Evolutionary conservation across 1,140 invertebrate species (phyloP).

Genomic region (Daktulosphaira vitifoliae): DNA sequence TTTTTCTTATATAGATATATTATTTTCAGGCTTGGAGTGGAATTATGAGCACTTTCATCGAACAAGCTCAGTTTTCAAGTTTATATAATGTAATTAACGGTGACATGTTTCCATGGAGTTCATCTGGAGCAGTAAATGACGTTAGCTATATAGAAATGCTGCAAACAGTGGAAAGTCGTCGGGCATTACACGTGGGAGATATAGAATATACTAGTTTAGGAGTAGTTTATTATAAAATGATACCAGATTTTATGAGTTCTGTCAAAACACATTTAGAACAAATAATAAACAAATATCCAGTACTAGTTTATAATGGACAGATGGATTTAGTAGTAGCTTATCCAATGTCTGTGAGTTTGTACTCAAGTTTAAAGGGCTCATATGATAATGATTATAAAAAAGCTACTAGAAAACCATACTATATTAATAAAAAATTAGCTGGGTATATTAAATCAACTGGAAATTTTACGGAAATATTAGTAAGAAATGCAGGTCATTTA

Average conservation of each 20-base stretch:
- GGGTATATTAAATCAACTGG: slow-evolving; percentile 31
- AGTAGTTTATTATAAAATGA: slow-evolving; percentile 56
- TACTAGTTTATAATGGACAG: slow-evolving; percentile 65
- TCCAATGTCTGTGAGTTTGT: slow-evolving; percentile 61
- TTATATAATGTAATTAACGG: slow-evolving; percentile 33
- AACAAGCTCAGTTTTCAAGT: slow-evolving; percentile 30
- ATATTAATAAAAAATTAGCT: slow-evolving; percentile 21
- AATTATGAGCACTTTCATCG: slow-evolving; percentile 32
- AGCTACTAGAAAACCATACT: slow-evolving; percentile 46
- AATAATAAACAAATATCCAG: slow-evolving; percentile 56
- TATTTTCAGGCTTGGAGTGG: slow-evolving; percentile 35
- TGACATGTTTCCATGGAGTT: slow-evolving; percentile 6
- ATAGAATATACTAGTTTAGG: slow-evolving; percentile 45
- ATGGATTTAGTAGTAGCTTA: slow-evolving; percentile 76
- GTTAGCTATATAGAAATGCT: slow-evolving; percentile 44
- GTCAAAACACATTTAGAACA: slow-evolving; percentile 63
- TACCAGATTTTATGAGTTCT: slow-evolving; percentile 72
- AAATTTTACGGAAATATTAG: slow-evolving; percentile 64
- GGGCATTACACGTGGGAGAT: slow-evolving; percentile 74
- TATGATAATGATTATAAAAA: slow-evolving; percentile 55
- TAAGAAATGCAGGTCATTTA: slow-evolving; percentile 76
- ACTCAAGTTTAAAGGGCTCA: slow-evolving; percentile 53
- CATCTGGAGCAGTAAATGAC: neutral
- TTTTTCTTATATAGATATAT: neutral
- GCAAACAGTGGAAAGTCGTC: slow-evolving; percentile 52